Percentiles rank a stretch among this genome's conserved stretches.
These are phyloP conservation scores for Podarcis siculus DNA, from an alignment of 2,797 vertebrate genomes.

Conservation along the genomic window DNA sequence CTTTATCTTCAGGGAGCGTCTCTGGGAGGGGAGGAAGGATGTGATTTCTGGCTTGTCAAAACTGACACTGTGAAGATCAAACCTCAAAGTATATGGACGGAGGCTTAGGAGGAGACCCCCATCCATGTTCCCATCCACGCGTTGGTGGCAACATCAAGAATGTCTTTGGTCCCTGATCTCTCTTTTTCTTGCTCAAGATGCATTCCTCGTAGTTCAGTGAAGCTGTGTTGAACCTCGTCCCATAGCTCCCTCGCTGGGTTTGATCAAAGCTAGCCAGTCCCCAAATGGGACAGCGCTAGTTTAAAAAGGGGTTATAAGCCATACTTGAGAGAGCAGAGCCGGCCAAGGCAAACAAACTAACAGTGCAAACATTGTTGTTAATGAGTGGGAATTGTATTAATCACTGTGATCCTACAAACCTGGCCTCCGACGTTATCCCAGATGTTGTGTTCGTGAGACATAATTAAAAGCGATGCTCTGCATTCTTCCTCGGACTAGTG, in stretches of 20 bases:
- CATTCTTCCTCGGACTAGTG: conserved; percentile 13
- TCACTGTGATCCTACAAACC: conserved; percentile 14
- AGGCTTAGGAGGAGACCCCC: not conserved
- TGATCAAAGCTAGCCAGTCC: not conserved
- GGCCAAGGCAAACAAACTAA: conserved; percentile 27
- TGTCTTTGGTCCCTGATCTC: not conserved
- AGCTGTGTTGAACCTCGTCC: not conserved
- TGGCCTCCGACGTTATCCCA: not conserved
- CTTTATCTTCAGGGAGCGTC: not conserved
- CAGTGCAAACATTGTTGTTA: not conserved
- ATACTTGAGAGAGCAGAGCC: conserved; percentile 29
- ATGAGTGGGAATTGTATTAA: not conserved
- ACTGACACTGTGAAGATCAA: conserved; percentile 28
- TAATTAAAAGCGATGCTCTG: not conserved
- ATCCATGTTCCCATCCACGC: not conserved
- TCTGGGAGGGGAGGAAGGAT: not conserved
- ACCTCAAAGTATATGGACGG: not conserved
- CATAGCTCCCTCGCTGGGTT: not conserved
- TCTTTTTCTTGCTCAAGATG: not conserved
- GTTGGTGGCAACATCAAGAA: not conserved
- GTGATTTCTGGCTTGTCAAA: not conserved
- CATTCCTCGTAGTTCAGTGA: not conserved
- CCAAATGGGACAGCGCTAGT: not conserved
- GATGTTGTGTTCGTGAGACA: not conserved
- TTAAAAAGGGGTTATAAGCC: not conserved